Base-by-base conservation (phyloP, 2,888 invertebrate genomes). In the Caenorhabditis auriculariae region DNA sequence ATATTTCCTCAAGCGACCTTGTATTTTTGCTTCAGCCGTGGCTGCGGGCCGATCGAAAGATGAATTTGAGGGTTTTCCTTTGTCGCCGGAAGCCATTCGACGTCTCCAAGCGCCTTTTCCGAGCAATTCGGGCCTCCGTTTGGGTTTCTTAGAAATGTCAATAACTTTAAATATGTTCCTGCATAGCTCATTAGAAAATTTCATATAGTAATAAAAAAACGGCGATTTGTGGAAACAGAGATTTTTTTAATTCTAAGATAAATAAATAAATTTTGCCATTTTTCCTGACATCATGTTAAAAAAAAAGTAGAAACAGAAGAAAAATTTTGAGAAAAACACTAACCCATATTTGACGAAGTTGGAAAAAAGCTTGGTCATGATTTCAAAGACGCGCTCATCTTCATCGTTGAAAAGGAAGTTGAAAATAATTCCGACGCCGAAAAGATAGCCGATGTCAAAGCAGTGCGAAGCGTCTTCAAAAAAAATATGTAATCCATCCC, bases 281-380 rank as follows among this genome's bases (percentile, higher is more conserved):
- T 35, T 35, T 35, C 35, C 35, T n/a, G 1, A n/a, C 35, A 35
- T 35, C n/a, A 9, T 35, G 35, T 35, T 35, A 35, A 35, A 35
- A 15, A 15, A 35, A 35, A 9, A 35, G n/a, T 35, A n/a, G n/a
- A n/a, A n/a, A n/a, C n/a, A n/a, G n/a, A n/a, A n/a, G n/a, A n/a
- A n/a, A n/a, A n/a, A n/a, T 35, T 35, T n/a, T 35, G 35, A 35
- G 35, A 35, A 39, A 9, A 56, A 23, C 32, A 29, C 62, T 49
- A 19, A 74, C 75, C 75, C 76, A 54, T 66, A 73, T 69, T 73
- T 76, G 4, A 66, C 71, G 49, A 74, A 76, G 45, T 76, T 76
- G 5, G 76, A 72, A 60, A 67, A 73, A 6, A 70, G 46, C 4
- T 54, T 63, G 4, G 74, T 68, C 29, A 76, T 68, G 15, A 66